These are phyloP conservation scores for Ctenochaetus hawaiiensis DNA, from an alignment of 2,797 vertebrate species.

Conservation along the genomic window DNA sequence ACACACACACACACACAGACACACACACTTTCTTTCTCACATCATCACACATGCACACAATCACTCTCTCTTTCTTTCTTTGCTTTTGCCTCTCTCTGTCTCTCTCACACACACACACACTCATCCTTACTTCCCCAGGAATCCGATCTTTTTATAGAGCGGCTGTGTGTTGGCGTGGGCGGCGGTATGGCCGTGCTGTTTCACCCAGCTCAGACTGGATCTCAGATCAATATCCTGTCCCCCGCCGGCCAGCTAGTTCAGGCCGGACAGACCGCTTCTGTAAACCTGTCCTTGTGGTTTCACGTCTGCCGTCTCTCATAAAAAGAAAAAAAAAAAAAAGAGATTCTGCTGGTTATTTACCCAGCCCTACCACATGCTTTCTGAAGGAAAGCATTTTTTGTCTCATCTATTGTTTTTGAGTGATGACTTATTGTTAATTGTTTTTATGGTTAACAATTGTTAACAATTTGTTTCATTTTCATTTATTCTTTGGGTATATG, in stretches of 20 bases:
- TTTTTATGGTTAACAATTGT: not conserved
- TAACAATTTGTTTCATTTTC: too few species aligned
- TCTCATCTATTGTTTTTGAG: constrained; percentile 12
- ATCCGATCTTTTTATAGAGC: constrained; percentile 78
- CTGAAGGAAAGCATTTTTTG: constrained; percentile 1
- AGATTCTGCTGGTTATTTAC: constrained; percentile 24
- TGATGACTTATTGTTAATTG: not conserved
- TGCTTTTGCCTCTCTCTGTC: not conserved
- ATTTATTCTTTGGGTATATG: too few species aligned
- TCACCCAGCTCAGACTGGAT: constrained; percentile 77
- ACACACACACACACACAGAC: constrained; percentile 20
- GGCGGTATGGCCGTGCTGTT: constrained; percentile 68
- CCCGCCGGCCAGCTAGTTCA: constrained; percentile 69
- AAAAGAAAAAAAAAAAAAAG: constrained; percentile 4
- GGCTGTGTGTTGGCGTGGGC: constrained; percentile 72
- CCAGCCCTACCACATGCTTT: constrained; percentile 13
- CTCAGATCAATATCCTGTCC: constrained; percentile 84
- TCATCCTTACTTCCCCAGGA: constrained; percentile 55
- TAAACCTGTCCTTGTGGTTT: constrained; percentile 72
- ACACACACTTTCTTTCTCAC: constrained; percentile 6
- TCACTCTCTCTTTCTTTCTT: not conserved
- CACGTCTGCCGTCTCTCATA: constrained; percentile 48
- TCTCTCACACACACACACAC: constrained; percentile 14
- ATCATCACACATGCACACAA: too few species aligned
- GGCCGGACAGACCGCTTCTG: constrained; percentile 61